These are phyloP conservation scores for Epizoanthus rinbou DNA, from an alignment of 92 coral and sea anemone genomes.

Conservation along the genomic window DNA sequence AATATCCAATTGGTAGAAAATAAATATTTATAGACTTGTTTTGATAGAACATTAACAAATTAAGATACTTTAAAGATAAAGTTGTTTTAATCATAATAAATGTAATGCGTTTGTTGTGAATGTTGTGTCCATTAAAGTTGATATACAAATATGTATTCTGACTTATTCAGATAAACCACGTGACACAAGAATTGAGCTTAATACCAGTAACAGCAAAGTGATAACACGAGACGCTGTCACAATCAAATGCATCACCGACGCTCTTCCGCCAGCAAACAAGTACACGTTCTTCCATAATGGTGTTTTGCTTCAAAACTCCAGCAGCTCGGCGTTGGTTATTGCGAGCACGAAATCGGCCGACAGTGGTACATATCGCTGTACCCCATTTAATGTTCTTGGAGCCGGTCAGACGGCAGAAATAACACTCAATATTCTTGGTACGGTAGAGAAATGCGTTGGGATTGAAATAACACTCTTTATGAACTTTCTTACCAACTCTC, in stretches of 20 bases:
- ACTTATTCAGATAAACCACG: slow-evolving; percentile 35
- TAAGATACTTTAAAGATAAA: too few species aligned
- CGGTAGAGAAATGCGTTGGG: too few species aligned
- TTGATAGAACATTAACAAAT: too few species aligned
- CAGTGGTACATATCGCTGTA: slow-evolving; percentile 7
- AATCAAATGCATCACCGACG: slow-evolving; percentile 13
- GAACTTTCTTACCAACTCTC: too few species aligned
- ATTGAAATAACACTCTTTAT: too few species aligned
- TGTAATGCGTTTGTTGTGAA: background rate
- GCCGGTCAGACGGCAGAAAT: slow-evolving; percentile 12
- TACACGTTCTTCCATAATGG: slow-evolving; percentile 12
- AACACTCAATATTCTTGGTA: slow-evolving; percentile 8
- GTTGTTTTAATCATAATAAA: too few species aligned
- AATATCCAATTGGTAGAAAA: too few species aligned
- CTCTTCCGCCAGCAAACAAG: slow-evolving; percentile 8
- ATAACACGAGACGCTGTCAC: background rate
- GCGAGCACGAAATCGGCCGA: background rate
- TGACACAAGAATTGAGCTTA: slow-evolving; percentile 5
- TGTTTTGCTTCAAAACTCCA: slow-evolving; percentile 14
- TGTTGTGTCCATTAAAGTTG: background rate
- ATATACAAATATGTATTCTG: background rate
- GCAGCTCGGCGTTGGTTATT: slow-evolving; percentile 17
- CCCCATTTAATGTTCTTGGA: slow-evolving; percentile 25
- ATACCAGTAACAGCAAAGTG: slow-evolving; percentile 9
- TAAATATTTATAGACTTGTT: too few species aligned